These are phyloP conservation scores for Eospalax fontanierii DNA, from an alignment of 2,797 vertebrate species.

Conservation along the genomic window DNA sequence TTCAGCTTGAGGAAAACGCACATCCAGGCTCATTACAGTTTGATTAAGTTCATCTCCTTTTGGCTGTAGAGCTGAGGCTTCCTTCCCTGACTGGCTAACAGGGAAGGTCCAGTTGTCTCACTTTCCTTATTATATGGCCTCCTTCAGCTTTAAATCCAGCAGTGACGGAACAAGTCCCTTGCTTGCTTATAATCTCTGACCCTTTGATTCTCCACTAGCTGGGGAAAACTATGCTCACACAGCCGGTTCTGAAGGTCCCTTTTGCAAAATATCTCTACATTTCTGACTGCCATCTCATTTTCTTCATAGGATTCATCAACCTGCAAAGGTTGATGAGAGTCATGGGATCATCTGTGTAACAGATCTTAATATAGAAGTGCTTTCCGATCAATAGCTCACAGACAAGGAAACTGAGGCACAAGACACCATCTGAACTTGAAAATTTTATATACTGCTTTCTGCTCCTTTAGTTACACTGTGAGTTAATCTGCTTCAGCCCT, in stretches of 20 bases:
- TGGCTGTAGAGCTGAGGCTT: background rate
- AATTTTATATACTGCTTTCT: background rate
- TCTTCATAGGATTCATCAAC: background rate
- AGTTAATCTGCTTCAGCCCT: background rate
- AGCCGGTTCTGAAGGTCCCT: background rate
- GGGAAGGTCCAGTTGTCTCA: background rate
- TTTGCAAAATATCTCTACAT: background rate
- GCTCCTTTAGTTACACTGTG: constrained; percentile 7
- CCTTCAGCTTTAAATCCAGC: background rate
- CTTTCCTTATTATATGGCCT: background rate
- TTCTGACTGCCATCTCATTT: background rate
- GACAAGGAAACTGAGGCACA: background rate
- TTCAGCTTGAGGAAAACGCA: background rate
- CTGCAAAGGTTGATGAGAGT: background rate
- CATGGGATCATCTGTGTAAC: background rate
- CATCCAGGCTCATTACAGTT: background rate
- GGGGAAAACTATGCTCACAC: background rate
- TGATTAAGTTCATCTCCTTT: background rate
- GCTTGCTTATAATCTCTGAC: background rate
- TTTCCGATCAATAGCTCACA: background rate
- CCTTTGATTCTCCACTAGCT: background rate
- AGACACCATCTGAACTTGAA: background rate
- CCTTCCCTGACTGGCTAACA: background rate
- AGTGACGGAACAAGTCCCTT: too few species aligned
- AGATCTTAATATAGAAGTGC: background rate